Percentiles rank a stretch among this genome's conserved stretches.
These are phyloP conservation scores for Cataglyphis albicans DNA, from an alignment of 2,888 invertebrate species.

Conservation along the genomic window DNA sequence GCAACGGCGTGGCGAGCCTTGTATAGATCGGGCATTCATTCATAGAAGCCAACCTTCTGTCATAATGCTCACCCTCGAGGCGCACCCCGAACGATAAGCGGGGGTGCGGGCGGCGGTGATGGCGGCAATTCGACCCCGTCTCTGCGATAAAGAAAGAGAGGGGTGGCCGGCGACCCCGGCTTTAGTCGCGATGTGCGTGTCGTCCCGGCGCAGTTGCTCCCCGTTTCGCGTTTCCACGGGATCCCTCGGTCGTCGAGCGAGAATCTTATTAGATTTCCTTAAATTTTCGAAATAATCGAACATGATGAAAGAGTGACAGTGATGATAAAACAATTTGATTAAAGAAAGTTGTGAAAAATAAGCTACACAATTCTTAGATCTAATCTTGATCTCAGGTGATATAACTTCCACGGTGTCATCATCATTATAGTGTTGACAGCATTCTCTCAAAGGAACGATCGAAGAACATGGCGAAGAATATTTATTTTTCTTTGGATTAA, in stretches of 20 bases:
- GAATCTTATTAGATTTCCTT: not conserved
- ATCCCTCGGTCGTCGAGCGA: conserved; percentile 24
- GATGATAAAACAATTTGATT: not conserved
- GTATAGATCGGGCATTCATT: conserved; percentile 63
- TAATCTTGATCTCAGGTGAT: not conserved
- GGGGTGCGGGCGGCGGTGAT: conserved; percentile 26
- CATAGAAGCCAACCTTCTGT: conserved; percentile 72
- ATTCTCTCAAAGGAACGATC: not conserved
- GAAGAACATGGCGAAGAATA: not conserved
- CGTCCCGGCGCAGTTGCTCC: conserved; percentile 60
- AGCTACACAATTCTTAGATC: not conserved
- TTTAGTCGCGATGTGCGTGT: conserved; percentile 72
- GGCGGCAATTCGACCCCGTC: conserved; percentile 33
- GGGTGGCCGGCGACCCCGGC: conserved; percentile 72
- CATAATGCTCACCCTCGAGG: conserved; percentile 66
- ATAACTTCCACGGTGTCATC: not conserved
- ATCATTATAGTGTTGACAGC: conserved; percentile 11
- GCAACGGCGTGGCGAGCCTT: not conserved
- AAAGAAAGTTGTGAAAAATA: not conserved
- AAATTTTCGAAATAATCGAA: not conserved
- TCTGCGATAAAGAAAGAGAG: conserved; percentile 58
- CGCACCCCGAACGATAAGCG: conserved; percentile 47
- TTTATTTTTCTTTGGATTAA: not conserved
- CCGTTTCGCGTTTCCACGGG: conserved; percentile 30
- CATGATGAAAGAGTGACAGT: not conserved